Conservation (phyloP, 2,888 invertebrate genomes). For the Phortica magna region DNA sequence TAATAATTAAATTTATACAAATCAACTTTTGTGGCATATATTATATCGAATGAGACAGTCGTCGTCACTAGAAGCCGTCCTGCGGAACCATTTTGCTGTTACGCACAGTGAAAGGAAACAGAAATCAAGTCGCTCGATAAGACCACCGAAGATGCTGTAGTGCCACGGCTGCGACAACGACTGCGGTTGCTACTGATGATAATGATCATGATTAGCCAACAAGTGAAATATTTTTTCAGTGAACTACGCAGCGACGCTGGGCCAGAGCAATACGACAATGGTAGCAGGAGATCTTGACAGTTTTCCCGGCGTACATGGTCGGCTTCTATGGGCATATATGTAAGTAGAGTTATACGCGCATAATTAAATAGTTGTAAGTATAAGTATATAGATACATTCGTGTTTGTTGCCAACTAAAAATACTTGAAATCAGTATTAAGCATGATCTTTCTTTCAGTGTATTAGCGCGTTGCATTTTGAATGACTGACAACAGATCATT, state of each 20-base stretch:
- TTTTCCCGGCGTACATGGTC: no score
- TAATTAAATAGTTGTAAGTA: no score
- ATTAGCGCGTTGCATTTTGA: no score
- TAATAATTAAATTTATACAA: conserved; percentile 47
- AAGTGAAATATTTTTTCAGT: background rate
- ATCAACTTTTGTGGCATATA: conserved; percentile 29
- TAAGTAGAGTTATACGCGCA: no score
- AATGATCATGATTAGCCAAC: background rate
- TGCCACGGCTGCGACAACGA: conserved; percentile 49
- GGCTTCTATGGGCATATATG: no score
- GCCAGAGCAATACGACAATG: no score
- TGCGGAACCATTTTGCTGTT: conserved; percentile 29
- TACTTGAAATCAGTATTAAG: no score
- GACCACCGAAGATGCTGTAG: conserved; percentile 69
- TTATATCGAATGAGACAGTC: conserved; percentile 4
- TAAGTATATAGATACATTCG: no score
- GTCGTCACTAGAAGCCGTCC: background rate
- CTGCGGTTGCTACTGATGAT: background rate
- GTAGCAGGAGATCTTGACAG: no score
- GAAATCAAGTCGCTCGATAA: conserved; percentile 69
- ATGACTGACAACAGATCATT: background rate
- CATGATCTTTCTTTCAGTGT: no score
- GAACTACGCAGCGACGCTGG: no score
- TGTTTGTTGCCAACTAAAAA: no score
- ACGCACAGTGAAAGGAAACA: conserved; percentile 64